Base-by-base conservation (phyloP, 2,797 vertebrate species). In the Strix occidentalis region DNA sequence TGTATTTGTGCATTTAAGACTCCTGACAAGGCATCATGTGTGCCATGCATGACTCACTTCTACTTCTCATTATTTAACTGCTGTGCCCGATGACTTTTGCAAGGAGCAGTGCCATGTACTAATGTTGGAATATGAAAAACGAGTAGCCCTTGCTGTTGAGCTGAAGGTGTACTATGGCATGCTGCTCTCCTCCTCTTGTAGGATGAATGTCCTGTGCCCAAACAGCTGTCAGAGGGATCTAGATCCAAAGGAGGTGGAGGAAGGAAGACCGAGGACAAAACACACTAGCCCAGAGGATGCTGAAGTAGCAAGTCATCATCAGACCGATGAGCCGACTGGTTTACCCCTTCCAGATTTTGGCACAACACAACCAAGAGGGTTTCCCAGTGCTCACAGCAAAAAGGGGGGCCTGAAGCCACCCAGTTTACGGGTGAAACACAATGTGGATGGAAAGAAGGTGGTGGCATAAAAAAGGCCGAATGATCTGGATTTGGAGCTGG, bases 41-140 rank as follows among this genome's bases (percentile, higher is more conserved):
- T 57, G 64, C 69, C 83, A 96, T 58, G 80, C 43, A 75, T 89
- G 87, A 94, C 89, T 95, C 93, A 69, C 26, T 93, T 56, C 46
- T 81, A 74, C 68, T 91, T 71, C 24, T 43, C 43, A 75, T 87
- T 54, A 60, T 86, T 91, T 71, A 90, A 90, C 70, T 92, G 81
- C 85, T 83, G 41, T 1, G 2, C 75, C 71, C 89, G 61, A 86
- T 48, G 80, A 89, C 95, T 95, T 81, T 21, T 89, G 37, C 65
- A 68, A 89, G 3, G 51, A 88, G 69, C 29, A 58, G 7, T 79
- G 68, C 76, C 61, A 84, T 0, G 9, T 68, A 76, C 45, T 70
- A 70, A 77, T 6, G 14, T 6, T 72, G 50, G 95, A 81, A 89
- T 31, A 72, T 5, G 69, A 89, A 85, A 95, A 93, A 74, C 7